Evolutionary conservation across 2,888 invertebrate genomes (phyloP).

Genomic region (Nowickia ferox): DNA sequence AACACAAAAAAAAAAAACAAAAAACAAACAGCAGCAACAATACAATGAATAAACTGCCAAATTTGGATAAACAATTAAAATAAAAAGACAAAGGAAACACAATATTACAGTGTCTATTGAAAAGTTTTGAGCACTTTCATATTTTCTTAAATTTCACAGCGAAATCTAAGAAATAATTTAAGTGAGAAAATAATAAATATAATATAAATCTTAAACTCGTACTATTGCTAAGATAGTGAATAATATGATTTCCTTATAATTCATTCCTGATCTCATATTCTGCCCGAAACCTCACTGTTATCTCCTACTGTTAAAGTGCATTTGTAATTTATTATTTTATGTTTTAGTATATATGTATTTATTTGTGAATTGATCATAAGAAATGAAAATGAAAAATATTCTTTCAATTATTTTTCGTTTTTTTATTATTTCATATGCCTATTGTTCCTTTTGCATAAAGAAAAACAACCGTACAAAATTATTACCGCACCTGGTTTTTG

Average conservation of each 20-base stretch:
- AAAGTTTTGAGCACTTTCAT: not conserved
- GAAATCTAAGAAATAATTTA: not conserved
- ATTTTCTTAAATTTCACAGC: too few species aligned
- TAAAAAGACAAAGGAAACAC: slow-evolving; percentile 31
- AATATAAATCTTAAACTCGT: too few species aligned
- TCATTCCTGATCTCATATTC: not conserved
- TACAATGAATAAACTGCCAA: slow-evolving; percentile 38
- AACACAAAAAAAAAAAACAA: not conserved
- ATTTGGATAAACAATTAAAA: slow-evolving; percentile 53
- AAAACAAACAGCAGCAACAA: not conserved
- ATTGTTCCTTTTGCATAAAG: slow-evolving; percentile 42
- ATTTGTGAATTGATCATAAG: slow-evolving; percentile 45
- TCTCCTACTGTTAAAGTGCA: not conserved
- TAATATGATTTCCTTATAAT: too few species aligned
- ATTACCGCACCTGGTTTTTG: slow-evolving; percentile 65
- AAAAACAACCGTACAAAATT: slow-evolving; percentile 33
- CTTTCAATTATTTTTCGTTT: slow-evolving; percentile 18
- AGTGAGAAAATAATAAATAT: too few species aligned
- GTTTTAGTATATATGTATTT: slow-evolving; percentile 20
- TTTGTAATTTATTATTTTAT: slow-evolving; percentile 43
- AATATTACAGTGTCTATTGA: slow-evolving; percentile 10
- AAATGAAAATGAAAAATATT: slow-evolving; percentile 26
- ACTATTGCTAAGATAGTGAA: too few species aligned
- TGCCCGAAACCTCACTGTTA: not conserved
- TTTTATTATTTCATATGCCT: slow-evolving; percentile 38